Evolutionary conservation across 2,113 vertebrate genomes (phyloP).

Genomic region (western clawed frog (Xenopus tropicalis)): UCB_Xtro_10.0 CM004446.2:100655001-100655500

Average conservation of each 20-base stretch:
- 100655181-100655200: constrained; percentile 28
- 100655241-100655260: constrained; percentile 20
- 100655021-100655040: constrained; percentile 8
- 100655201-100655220: constrained; percentile 33
- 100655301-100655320: too few relatives aligned
- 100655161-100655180: constrained; percentile 31
- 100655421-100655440: too few relatives aligned
- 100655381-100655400: too few relatives aligned
- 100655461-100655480: too few relatives aligned
- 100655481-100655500: too few relatives aligned
- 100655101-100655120: constrained; percentile 26
- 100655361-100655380: too few relatives aligned
- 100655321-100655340: too few relatives aligned
- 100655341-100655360: too few relatives aligned
- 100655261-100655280: background rate
- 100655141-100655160: constrained; percentile 34
- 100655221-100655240: constrained; percentile 12
- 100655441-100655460: too few relatives aligned
- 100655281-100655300: too few relatives aligned
- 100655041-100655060: constrained; percentile 17
- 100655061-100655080: constrained; percentile 17
- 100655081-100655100: constrained; percentile 22
- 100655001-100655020: constrained; percentile 12
- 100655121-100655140: constrained; percentile 35
- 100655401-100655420: too few relatives aligned